Percentiles rank a stretch among this genome's conserved stretches.
Evolutionary conservation across 1,140 invertebrate species (phyloP).

Genomic region (Harpegnathos saltator): DNA sequence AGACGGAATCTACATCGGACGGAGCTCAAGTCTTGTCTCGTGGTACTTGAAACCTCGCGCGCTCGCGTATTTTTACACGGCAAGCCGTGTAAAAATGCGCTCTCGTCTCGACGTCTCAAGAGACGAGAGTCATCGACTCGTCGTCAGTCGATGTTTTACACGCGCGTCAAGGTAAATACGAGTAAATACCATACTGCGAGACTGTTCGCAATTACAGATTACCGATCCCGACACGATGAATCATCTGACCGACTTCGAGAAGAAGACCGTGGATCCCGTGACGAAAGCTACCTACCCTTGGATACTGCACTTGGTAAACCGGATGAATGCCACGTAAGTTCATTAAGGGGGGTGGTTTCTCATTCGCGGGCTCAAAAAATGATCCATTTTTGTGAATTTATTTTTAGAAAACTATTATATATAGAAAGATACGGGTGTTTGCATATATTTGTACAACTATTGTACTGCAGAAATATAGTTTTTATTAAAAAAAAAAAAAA

Average conservation of each 20-base stretch:
- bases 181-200: not conserved
- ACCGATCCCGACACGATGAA: slow-evolving; percentile 87
- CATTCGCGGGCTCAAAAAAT: no score
- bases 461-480: no score
- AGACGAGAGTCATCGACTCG: no score
- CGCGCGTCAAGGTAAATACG: no score
- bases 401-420: no score
- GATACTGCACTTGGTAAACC: slow-evolving; percentile 86
- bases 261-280: slow-evolving; percentile 88
- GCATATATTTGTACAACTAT: no score
- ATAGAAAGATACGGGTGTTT: no score
- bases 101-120: no score
- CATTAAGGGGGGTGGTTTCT: no score
- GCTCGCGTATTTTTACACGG: slow-evolving; percentile 9
- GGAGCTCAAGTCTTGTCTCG: slow-evolving; percentile 75
- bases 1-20: slow-evolving; percentile 73
- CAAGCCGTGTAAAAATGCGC: not conserved
- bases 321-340: slow-evolving; percentile 86
- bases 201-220: slow-evolving; percentile 75
- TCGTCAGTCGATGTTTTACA: no score
- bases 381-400: no score
- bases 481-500: no score
- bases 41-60: slow-evolving; percentile 70
- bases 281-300: slow-evolving; percentile 89
- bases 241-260: slow-evolving; percentile 87